phyloP scores from a whole-genome alignment of 2,888 invertebrate genomes.

The Trichogramma evanescens region DNA sequence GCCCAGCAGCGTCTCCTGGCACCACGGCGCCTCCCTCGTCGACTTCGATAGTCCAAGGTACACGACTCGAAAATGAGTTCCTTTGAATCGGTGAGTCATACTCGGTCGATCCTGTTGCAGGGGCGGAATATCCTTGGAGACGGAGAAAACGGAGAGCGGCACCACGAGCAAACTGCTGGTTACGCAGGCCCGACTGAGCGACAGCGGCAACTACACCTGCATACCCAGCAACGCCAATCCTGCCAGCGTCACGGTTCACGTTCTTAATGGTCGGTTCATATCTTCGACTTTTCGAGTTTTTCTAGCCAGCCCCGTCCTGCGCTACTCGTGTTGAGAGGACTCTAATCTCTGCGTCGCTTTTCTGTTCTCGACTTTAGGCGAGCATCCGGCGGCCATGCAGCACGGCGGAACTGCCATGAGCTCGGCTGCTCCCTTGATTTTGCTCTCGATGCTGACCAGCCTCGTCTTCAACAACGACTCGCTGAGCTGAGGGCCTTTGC shows the following conservation, averaged over 20 bases:
- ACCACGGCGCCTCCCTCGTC: slow-evolving; percentile 73
- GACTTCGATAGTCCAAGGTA: slow-evolving; percentile 61
- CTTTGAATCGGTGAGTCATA: slow-evolving; percentile 32
- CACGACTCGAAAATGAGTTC: slow-evolving; percentile 15
- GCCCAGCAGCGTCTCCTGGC: slow-evolving; percentile 71
- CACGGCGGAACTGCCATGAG: slow-evolving; percentile 42
- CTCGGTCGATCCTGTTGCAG: slow-evolving; percentile 40
- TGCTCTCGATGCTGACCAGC: slow-evolving; percentile 37
- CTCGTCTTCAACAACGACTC: slow-evolving; percentile 11
- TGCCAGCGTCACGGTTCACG: slow-evolving; percentile 46
- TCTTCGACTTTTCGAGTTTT: background rate
- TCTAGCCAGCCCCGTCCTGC: background rate
- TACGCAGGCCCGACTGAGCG: slow-evolving; percentile 74
- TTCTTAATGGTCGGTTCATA: slow-evolving; percentile 41
- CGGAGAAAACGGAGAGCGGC: slow-evolving; percentile 74
- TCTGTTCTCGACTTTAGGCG: slow-evolving; percentile 52
- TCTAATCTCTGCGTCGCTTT: background rate
- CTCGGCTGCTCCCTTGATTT: slow-evolving; percentile 37
- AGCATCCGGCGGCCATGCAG: slow-evolving; percentile 83
- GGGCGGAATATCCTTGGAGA: slow-evolving; percentile 80
- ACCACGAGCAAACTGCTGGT: slow-evolving; percentile 78
- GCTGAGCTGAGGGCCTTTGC: too few species aligned
- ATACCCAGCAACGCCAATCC: slow-evolving; percentile 62
- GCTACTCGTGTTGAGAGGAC: background rate
- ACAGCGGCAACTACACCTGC: slow-evolving; percentile 87